Conservation (phyloP, 2,888 invertebrate species). For the Rhabditoides inermis region DNA sequence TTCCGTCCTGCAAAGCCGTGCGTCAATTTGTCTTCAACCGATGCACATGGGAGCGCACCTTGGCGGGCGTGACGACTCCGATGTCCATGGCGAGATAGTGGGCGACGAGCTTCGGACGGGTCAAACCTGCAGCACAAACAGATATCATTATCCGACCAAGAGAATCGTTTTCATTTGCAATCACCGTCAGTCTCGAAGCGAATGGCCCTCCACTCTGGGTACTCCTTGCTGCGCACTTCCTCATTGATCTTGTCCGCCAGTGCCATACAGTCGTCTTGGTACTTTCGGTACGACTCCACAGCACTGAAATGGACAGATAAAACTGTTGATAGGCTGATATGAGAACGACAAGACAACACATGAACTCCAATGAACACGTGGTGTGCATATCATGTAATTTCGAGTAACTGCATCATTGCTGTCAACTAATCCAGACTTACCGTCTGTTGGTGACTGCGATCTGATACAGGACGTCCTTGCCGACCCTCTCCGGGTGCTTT, state of each 20-base stretch:
- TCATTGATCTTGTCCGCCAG: constrained; percentile 32
- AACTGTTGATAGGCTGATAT: too few species aligned
- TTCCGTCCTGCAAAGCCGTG: constrained; percentile 24
- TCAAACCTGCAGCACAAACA: neutral
- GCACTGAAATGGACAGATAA: neutral
- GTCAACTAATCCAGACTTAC: neutral
- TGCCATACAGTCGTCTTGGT: constrained; percentile 34
- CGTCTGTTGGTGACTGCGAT: constrained; percentile 39
- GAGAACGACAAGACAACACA: too few species aligned
- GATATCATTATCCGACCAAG: neutral
- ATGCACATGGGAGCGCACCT: constrained; percentile 8
- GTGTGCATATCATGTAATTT: too few species aligned
- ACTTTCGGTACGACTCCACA: constrained; percentile 18
- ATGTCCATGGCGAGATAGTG: constrained; percentile 48
- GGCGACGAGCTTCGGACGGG: constrained; percentile 24
- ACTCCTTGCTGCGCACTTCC: constrained; percentile 15
- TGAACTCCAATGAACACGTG: too few species aligned
- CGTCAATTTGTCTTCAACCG: neutral
- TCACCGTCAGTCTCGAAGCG: constrained; percentile 39
- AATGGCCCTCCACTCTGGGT: constrained; percentile 39
- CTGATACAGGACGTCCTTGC: constrained; percentile 34
- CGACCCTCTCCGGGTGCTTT: constrained; percentile 33
- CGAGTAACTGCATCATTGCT: neutral
- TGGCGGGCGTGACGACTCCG: constrained; percentile 46
- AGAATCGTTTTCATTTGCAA: neutral